phyloP scores from a whole-genome alignment of 2,888 invertebrate species.

The Antheraea assamensis region DNA sequence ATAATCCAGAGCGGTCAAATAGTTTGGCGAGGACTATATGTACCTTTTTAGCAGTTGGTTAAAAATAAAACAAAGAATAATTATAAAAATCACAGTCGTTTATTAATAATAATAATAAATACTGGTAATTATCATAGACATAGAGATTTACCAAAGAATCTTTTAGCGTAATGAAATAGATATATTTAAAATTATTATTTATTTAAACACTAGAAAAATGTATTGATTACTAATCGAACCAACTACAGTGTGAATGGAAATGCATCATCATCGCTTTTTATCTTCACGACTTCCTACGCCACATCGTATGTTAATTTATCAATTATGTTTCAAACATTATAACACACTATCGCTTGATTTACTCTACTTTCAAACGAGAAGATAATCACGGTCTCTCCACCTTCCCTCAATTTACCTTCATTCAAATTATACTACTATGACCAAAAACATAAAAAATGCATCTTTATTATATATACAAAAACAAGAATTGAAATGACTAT shows the following conservation, averaged over 20 bases:
- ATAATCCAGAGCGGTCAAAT: too few relatives aligned
- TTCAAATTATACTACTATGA: too few relatives aligned
- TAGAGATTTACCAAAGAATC: constrained; percentile 76
- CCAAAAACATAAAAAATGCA: too few relatives aligned
- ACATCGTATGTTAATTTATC: background rate
- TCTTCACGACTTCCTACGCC: background rate
- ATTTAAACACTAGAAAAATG: constrained; percentile 41
- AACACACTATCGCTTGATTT: too few relatives aligned
- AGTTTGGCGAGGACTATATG: too few relatives aligned
- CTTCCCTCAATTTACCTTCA: too few relatives aligned
- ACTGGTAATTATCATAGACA: constrained; percentile 78
- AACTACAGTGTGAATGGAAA: constrained; percentile 33
- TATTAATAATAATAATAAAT: constrained; percentile 73
- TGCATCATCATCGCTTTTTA: constrained; percentile 13
- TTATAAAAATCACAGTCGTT: constrained; percentile 82
- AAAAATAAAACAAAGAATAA: constrained; percentile 33
- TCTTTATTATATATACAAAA: too few relatives aligned
- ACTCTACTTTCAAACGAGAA: too few relatives aligned
- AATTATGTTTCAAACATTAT: background rate
- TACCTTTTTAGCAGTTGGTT: background rate
- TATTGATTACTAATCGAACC: constrained; percentile 31
- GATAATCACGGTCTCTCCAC: too few relatives aligned
- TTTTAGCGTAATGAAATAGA: constrained; percentile 65
- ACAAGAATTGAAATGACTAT: too few relatives aligned
- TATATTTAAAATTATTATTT: constrained; percentile 58